Evolutionary conservation across 1,140 invertebrate species (phyloP).

Genomic region (Fopius arisanus): DNA sequence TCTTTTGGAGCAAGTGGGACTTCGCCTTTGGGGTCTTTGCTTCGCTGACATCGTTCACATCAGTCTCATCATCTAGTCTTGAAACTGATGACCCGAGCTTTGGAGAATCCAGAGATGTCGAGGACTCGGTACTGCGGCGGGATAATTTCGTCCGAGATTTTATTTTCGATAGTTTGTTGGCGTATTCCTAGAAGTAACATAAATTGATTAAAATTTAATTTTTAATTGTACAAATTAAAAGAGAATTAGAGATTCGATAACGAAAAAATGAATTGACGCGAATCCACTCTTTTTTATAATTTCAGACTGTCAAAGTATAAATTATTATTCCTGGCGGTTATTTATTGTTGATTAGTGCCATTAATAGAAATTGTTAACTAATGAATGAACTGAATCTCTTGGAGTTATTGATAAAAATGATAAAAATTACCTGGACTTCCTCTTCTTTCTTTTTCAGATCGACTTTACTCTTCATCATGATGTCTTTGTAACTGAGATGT

Average conservation of each 20-base stretch:
- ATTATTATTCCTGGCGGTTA: no score
- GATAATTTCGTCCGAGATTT: slow-evolving; percentile 57
- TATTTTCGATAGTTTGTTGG: slow-evolving; percentile 57
- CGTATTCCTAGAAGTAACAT: slow-evolving; percentile 51
- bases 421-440: slow-evolving; percentile 53
- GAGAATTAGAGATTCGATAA: not conserved
- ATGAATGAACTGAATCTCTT: not conserved
- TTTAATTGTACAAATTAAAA: not conserved
- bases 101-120: slow-evolving; percentile 31
- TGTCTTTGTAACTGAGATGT: slow-evolving; percentile 55
- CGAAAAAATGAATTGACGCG: not conserved
- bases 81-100: slow-evolving; percentile 38
- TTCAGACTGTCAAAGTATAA: no score
- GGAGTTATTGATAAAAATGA: not conserved
- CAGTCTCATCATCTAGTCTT: slow-evolving; percentile 31
- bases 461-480: slow-evolving; percentile 56
- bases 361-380: not conserved
- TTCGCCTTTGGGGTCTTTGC: slow-evolving; percentile 59
- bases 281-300: no score
- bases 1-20: slow-evolving; percentile 58
- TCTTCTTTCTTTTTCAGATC: slow-evolving; percentile 59
- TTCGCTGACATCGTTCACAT: slow-evolving; percentile 54
- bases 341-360: no score
- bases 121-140: slow-evolving; percentile 46
- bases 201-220: not conserved